A percentile compares a stretch with the other conserved stretches of the same genome.
Conservation (phyloP, 2,888 invertebrate genomes). For the Ophion costatus region DNA sequence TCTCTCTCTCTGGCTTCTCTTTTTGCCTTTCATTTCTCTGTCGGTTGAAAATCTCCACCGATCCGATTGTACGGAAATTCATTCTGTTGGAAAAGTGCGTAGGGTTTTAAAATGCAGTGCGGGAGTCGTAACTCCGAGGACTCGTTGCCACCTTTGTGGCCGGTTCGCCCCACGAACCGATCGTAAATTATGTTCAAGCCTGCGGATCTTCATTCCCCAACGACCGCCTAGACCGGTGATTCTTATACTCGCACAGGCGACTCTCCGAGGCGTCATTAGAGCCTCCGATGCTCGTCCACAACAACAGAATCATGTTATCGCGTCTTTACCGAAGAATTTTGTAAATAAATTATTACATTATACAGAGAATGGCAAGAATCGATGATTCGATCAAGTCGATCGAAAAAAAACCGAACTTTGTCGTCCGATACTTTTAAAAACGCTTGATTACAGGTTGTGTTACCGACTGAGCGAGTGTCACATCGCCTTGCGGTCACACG, state of each 20-base stretch:
- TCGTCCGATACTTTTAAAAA: slow-evolving; percentile 25
- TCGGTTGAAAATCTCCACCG: background rate
- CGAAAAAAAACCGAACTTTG: background rate
- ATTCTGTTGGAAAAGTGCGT: slow-evolving; percentile 18
- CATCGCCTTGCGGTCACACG: no score
- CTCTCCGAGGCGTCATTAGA: slow-evolving; percentile 30
- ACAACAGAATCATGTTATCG: slow-evolving; percentile 53
- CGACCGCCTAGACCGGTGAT: slow-evolving; percentile 11
- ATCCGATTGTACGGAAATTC: slow-evolving; percentile 9
- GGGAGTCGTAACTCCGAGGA: slow-evolving; percentile 6
- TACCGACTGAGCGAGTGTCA: no score
- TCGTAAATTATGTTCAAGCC: slow-evolving; percentile 29
- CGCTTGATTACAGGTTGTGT: no score
- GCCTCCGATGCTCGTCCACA: slow-evolving; percentile 38
- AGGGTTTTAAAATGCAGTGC: slow-evolving; percentile 7
- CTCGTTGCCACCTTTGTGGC: background rate
- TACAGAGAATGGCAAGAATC: slow-evolving; percentile 27
- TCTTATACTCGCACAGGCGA: background rate
- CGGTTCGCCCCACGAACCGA: background rate
- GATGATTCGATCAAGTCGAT: background rate
- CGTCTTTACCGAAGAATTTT: slow-evolving; percentile 63
- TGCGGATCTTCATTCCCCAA: slow-evolving; percentile 32
- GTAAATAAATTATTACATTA: slow-evolving; percentile 68
- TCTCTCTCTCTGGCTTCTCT: slow-evolving; percentile 7
- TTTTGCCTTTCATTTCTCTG: background rate